Evolutionary conservation across 2,888 invertebrate genomes (phyloP).

Genomic region (Lottia scabra): DNA sequence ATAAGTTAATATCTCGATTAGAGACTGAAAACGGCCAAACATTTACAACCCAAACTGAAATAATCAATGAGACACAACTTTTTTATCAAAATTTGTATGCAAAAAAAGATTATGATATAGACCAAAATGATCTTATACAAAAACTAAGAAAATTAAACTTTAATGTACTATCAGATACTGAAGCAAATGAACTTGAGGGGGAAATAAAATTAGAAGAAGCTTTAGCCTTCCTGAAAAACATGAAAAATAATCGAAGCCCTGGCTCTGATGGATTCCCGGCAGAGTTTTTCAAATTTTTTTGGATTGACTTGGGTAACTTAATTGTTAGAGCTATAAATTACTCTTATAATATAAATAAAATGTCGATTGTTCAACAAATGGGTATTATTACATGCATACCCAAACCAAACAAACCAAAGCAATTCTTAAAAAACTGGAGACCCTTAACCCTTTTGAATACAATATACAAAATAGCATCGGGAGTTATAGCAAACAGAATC

Average conservation of each 20-base stretch:
- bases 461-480: neutral
- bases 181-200: too few species aligned
- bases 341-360: conserved; percentile 3
- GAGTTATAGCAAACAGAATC: neutral
- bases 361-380: neutral
- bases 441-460: neutral
- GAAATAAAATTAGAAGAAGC: too few species aligned
- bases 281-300: conserved; percentile 25
- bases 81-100: too few species aligned
- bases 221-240: neutral
- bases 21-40: too few species aligned
- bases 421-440: neutral
- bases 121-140: too few species aligned
- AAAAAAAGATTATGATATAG: too few species aligned
- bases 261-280: conserved; percentile 23
- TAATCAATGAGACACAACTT: too few species aligned
- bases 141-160: too few species aligned
- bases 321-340: conserved; percentile 10
- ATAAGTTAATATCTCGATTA: too few species aligned
- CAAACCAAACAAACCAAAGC: neutral
- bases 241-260: conserved; percentile 15
- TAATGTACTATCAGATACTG: too few species aligned
- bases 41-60: too few species aligned
- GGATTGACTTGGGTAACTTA: conserved; percentile 13
- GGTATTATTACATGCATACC: neutral